These are phyloP conservation scores for Thecophora atra DNA, from an alignment of 2,888 invertebrate species.

Conservation along the genomic window DNA sequence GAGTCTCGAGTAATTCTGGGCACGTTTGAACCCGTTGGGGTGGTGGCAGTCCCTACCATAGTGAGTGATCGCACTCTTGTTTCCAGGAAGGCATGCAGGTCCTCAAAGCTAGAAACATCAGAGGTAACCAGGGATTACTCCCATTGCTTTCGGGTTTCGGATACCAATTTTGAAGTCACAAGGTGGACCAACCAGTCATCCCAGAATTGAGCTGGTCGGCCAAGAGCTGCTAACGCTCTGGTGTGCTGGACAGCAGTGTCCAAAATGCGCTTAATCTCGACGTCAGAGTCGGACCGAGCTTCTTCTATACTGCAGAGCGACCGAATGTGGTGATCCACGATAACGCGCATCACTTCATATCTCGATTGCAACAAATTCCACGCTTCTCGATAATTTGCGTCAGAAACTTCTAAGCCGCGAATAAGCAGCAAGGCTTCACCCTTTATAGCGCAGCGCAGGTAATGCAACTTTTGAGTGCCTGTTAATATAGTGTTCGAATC, in stretches of 20 bases:
- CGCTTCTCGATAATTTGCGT: slow-evolving; percentile 21
- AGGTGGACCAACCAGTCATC: slow-evolving; percentile 13
- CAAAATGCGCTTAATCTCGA: not conserved
- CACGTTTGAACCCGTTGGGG: too few species aligned
- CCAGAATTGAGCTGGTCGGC: slow-evolving; percentile 19
- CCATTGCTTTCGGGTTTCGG: slow-evolving; percentile 1
- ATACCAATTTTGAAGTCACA: not conserved
- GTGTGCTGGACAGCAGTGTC: slow-evolving; percentile 13
- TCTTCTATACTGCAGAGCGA: not conserved
- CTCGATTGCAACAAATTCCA: slow-evolving; percentile 11
- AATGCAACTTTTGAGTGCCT: slow-evolving; percentile 3
- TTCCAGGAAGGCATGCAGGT: not conserved
- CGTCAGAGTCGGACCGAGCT: not conserved
- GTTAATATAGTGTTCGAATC: not conserved
- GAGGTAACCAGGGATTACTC: not conserved
- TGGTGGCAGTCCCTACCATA: not conserved
- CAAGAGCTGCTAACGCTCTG: slow-evolving; percentile 5
- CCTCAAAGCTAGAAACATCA: not conserved
- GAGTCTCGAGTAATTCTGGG: too few species aligned
- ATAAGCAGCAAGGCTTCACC: slow-evolving; percentile 1
- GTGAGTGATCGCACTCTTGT: not conserved
- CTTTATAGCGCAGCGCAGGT: not conserved
- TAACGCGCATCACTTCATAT: slow-evolving; percentile 14
- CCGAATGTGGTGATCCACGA: slow-evolving; percentile 12
- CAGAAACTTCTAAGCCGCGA: slow-evolving; percentile 6